phyloP scores from a whole-genome alignment of 1,140 invertebrate species.

The Sarcophaga peregrina region DNA sequence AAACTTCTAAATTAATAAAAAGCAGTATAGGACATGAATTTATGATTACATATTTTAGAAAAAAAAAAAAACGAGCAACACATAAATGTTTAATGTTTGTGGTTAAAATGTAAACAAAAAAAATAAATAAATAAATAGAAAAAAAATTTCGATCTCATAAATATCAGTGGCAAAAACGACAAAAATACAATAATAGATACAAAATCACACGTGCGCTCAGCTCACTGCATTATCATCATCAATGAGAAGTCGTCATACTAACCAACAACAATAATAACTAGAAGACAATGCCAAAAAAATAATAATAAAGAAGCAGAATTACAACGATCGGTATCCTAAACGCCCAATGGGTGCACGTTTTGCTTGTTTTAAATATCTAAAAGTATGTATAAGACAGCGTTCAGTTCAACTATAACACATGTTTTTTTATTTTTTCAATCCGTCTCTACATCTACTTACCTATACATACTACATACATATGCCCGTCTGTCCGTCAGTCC shows the following conservation, averaged over 20 bases:
- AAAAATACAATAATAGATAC: background rate
- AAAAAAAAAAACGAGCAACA: too few relatives aligned
- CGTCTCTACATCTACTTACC: too few relatives aligned
- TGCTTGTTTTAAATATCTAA: background rate
- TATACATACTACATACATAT: background rate
- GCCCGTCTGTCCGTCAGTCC: background rate
- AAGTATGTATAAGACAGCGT: background rate
- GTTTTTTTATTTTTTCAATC: too few relatives aligned
- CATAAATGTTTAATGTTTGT: too few relatives aligned
- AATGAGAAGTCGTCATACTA: background rate
- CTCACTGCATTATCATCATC: background rate
- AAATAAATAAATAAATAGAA: too few relatives aligned
- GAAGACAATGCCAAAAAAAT: background rate
- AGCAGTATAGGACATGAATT: too few relatives aligned
- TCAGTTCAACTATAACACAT: background rate
- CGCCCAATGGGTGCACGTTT: slow-evolving; percentile 22
- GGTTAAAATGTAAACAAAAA: background rate
- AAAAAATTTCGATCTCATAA: background rate
- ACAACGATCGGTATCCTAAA: background rate
- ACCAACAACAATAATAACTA: background rate
- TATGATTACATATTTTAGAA: too few relatives aligned
- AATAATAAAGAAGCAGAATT: background rate
- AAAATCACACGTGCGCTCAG: slow-evolving; percentile 1
- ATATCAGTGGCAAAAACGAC: background rate
- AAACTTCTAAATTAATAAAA: too few relatives aligned